Base-by-base conservation (phyloP, 64 coral and sea anemone genomes). In the Dendronephthya gigantea region DNA sequence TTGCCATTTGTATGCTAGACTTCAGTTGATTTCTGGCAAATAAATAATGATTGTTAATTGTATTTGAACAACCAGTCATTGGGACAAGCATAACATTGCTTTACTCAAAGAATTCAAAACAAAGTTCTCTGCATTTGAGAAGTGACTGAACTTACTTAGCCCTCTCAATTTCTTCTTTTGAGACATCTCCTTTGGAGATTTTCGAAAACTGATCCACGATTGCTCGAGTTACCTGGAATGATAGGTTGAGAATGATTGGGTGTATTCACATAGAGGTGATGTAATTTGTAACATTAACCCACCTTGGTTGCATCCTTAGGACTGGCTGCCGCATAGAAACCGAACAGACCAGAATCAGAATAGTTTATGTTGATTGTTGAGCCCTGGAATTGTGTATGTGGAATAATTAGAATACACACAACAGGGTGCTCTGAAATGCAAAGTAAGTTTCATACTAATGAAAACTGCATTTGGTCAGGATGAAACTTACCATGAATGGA, bases 11-110 rank as follows among this genome's bases (percentile, higher is more conserved):
- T 23, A 62, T 62, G 55, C 55, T 62, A 23, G 55, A 62, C 6
- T 62, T 62, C 17, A 62, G 55, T 62, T 62, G 55, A 62, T 62
- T 62, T 62, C 72, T 79, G n/a, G n/a, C n/a, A n/a, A n/a, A n/a
- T n/a, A n/a, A n/a, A n/a, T n/a, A n/a, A n/a, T n/a, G n/a, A n/a
- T n/a, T n/a, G n/a, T n/a, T n/a, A n/a, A n/a, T n/a, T n/a, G n/a
- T n/a, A n/a, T n/a, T n/a, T n/a, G n/a, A n/a, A n/a, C n/a, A n/a
- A n/a, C 2, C 36, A 79, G 11, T 35, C 9, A 39, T 2, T 35
- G 30, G 11, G 11, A 36, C 15, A 11, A 79, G 9, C 15, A 79
- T 4, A 33, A 79, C 28, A 79, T 37, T 32, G 12, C 35, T 79
- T 29, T 35, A 29, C 34, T 15, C n/a, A n/a, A n/a, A n/a, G n/a